Percentiles rank a stretch among this genome's conserved stretches.
These are phyloP conservation scores for Ctenopoma multispine DNA, from an alignment of 2,797 vertebrate genomes.

Conservation along the genomic window DNA sequence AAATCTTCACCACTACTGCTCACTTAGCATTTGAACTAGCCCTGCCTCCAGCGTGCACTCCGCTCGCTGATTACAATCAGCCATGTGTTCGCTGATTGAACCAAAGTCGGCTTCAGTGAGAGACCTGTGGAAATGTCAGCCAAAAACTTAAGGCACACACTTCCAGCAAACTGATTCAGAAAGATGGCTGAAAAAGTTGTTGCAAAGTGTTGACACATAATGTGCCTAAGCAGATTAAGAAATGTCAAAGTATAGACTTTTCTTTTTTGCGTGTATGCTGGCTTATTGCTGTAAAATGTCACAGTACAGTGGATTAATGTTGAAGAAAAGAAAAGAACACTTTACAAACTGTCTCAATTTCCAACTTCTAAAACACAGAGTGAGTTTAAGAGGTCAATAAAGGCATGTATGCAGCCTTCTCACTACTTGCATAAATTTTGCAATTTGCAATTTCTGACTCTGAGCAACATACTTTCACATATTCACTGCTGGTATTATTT, in stretches of 20 bases:
- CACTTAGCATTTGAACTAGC: background rate
- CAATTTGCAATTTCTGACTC: too few relatives aligned
- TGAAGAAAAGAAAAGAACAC: too few relatives aligned
- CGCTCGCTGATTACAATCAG: background rate
- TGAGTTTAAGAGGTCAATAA: background rate
- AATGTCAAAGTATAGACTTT: too few relatives aligned
- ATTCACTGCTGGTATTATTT: conserved; percentile 54
- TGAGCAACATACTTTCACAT: conserved; percentile 20
- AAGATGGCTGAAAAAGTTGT: background rate
- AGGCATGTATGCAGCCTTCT: conserved; percentile 40
- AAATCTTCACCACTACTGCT: background rate
- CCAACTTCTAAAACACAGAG: background rate
- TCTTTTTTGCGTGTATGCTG: too few relatives aligned
- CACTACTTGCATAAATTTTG: conserved; percentile 44
- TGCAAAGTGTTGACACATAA: background rate
- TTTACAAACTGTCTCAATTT: too few relatives aligned
- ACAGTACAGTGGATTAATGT: too few relatives aligned
- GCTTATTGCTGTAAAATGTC: too few relatives aligned
- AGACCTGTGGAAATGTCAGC: background rate
- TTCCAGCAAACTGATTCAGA: background rate
- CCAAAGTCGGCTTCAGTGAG: background rate
- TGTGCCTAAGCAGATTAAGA: background rate
- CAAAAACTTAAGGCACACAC: background rate
- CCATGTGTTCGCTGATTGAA: background rate
- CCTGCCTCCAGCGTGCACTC: background rate